Evolutionary conservation across 1,140 invertebrate species (phyloP), one percentile per base, ranked within the genome.

Genomic region (Anastrepha obliqua): DNA sequence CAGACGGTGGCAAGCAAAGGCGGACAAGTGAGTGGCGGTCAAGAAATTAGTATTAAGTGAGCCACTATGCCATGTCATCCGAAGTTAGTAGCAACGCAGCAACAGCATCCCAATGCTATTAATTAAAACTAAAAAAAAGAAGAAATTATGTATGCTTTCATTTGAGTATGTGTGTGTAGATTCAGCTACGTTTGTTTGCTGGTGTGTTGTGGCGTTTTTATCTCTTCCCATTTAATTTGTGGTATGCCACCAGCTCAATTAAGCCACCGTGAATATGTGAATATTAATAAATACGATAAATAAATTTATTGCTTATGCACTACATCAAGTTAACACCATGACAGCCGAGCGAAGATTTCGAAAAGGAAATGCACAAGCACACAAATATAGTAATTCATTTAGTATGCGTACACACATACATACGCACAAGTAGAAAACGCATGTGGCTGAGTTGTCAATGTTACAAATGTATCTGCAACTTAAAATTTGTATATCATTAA

Each of bases 1-100:
- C 74, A 55, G 74, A 81, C 74, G 51, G 74, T 81, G 74, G 74
- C 74, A 81, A 81, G 74, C 47, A 81, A 42, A 81, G 74, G 47
- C 74, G 47, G 47, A 55, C 74, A 55, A 58, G 44, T 55, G 74
- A 81, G 74, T 13, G 74, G 74, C 44, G 74, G 74, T 81, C 74
- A 81, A 81, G 74, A 81, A 55, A 81, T 81, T 81, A 81, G 55
- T 81, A 81, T 81, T 81, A 81, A 81, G 47, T 81, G 47, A 81
- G 47, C 74, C n/a, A 55, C 44, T 81, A 17, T 13, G 47, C 15
- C 20, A 9, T 74, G 70, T n/a, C 74, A 78, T 51, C 70, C 11
- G 13, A 11, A 74, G 5, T 0, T 0, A 20, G 17, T 29, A 8
- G 64, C 20, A 9, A 3, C 29, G 8, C 47, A 58, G 47, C n/a